Evolutionary conservation across 2,888 invertebrate genomes (phyloP).

Genomic region (Suillia variegata): DNA sequence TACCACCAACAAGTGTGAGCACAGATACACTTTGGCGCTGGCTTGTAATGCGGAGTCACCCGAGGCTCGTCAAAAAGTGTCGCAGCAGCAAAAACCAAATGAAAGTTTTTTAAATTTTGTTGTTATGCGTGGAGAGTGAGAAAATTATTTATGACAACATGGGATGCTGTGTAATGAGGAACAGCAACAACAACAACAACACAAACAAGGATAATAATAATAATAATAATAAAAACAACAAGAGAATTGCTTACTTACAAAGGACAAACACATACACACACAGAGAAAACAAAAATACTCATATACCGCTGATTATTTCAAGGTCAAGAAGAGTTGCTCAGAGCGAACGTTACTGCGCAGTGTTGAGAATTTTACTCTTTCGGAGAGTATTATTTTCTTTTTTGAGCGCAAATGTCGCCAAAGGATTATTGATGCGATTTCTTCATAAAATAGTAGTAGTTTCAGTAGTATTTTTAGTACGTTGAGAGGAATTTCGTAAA

Average conservation of each 20-base stretch:
- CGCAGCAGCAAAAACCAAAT: not conserved
- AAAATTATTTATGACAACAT: not conserved
- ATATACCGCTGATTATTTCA: not conserved
- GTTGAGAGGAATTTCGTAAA: too few species aligned
- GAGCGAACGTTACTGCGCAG: not conserved
- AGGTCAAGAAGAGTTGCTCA: not conserved
- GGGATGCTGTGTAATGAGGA: not conserved
- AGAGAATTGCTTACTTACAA: too few species aligned
- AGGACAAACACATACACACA: too few species aligned
- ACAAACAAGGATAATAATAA: not conserved
- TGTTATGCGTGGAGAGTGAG: not conserved
- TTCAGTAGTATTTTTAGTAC: too few species aligned
- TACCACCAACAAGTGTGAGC: not conserved
- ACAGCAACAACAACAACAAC: not conserved
- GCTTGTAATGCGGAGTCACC: not conserved
- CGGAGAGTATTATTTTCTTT: too few species aligned
- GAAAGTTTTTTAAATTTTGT: too few species aligned
- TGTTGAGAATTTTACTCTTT: not conserved
- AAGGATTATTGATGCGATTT: too few species aligned
- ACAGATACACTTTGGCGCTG: not conserved
- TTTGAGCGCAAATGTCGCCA: too few species aligned
- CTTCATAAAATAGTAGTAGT: too few species aligned
- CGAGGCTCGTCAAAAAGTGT: not conserved
- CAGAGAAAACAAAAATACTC: not conserved
- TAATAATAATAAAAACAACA: too few species aligned